Evolutionary conservation across 1,140 invertebrate species (phyloP), one percentile per base, ranked within the genome.

Genomic region (Zaprionus ghesquierei): DNA sequence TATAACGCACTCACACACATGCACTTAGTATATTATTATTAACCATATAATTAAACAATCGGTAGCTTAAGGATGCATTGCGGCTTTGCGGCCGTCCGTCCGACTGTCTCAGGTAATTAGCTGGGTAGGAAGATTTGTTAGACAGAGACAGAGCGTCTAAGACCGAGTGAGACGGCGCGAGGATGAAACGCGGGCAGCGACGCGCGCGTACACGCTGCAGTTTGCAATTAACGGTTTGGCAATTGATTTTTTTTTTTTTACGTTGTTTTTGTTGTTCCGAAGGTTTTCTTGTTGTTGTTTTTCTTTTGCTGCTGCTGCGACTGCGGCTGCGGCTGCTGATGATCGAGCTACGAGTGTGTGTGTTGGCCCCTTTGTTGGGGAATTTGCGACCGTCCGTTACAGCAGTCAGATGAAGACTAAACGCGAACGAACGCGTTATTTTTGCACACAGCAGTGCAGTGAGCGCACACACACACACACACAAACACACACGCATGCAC

Each of bases 391-490:
- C 80, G 79, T 84, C 73, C 84, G 84, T 79, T 84, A 80, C 77
- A 84, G 85, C 84, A 72, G 84, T 89, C 84, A 72, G 78, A 80
- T 84, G 73, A 77, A 81, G 70, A 89, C 84, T 87, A 77, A 87
- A 81, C 68, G 66, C 69, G 66, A 72, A 68, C 77, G 77, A 86
- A 78, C 78, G 80, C 81, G 75, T 70, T 89, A 89, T 87, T 89
- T 87, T 87, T 79, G 82, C 84, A 80, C 81, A 85, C 81, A 78
- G 76, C 68, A 81, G 78, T 81, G 77, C 78, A 81, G 61, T 68
- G 74, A 63, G 70, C 78, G 66, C 64, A 60, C 58, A 51, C 69
- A 64, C 27, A 65, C 50, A 18, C 35, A 33, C 10, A 29, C 46
- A 50, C 38, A 58, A 29, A 33, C 23, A 10, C 69, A 22, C 31